These are phyloP conservation scores for Lepeophtheirus nordmannii DNA, from an alignment of 2,888 invertebrate species.

Conservation along the genomic window DNA sequence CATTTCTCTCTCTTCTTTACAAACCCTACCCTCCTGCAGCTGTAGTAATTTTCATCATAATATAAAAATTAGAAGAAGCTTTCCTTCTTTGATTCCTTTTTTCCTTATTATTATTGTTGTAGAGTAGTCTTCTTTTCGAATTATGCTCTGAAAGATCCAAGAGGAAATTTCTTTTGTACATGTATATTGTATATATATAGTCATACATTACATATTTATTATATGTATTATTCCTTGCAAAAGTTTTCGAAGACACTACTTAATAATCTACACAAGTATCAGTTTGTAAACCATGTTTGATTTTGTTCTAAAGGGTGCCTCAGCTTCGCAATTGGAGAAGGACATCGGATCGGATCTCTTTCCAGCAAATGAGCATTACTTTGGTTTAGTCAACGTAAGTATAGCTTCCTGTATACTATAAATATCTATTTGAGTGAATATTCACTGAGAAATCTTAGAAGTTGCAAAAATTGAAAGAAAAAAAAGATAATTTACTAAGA, in stretches of 20 bases:
- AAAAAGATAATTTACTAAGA: neutral
- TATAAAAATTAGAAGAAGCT: neutral
- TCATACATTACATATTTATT: no score
- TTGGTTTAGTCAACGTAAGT: constrained; percentile 96
- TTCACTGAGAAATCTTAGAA: neutral
- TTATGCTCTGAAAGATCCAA: no score
- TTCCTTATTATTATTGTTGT: no score
- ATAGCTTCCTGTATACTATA: constrained; percentile 27
- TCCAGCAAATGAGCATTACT: constrained; percentile 96
- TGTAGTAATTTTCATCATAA: constrained; percentile 4
- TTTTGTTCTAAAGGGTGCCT: constrained; percentile 64
- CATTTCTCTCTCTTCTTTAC: neutral
- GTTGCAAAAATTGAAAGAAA: constrained; percentile 16
- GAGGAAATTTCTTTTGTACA: neutral
- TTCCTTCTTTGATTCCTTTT: no score
- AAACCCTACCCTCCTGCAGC: neutral
- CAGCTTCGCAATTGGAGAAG: constrained; percentile 96
- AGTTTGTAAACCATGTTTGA: constrained; percentile 22
- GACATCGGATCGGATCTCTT: constrained; percentile 97
- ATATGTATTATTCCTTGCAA: no score
- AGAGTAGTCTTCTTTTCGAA: no score
- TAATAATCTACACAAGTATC: neutral
- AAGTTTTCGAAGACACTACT: no score
- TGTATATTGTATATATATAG: neutral
- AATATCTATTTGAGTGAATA: neutral